Evolutionary conservation across 2,113 vertebrate species (phyloP).

Genomic region (Sapayoa aenigma): DNA sequence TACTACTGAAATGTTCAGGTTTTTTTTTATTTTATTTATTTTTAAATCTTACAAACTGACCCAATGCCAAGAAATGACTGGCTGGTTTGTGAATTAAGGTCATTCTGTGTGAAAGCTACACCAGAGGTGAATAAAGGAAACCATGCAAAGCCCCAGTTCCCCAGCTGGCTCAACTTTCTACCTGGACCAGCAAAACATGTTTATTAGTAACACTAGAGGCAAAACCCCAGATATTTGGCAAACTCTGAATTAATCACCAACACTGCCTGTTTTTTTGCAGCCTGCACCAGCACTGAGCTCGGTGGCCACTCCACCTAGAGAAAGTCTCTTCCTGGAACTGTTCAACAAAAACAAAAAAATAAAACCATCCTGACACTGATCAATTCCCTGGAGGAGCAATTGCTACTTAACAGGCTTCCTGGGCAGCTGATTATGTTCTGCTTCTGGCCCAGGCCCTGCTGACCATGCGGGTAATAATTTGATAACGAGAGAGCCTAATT

Average conservation of each 20-base stretch:
- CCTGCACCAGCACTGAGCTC: neutral
- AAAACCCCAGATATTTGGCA: neutral
- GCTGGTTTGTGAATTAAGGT: neutral
- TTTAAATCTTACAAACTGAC: neutral
- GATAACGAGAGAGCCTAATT: slow-evolving; percentile 89
- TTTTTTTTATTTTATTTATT: neutral
- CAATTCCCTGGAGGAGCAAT: slow-evolving; percentile 84
- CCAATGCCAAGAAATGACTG: neutral
- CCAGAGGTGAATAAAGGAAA: neutral
- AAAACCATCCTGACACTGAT: slow-evolving; percentile 59
- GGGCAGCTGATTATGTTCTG: slow-evolving; percentile 85
- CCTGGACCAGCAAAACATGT: neutral
- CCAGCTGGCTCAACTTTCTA: neutral
- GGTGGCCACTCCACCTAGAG: neutral
- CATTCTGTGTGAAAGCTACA: neutral
- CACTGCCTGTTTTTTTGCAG: neutral
- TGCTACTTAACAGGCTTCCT: slow-evolving; percentile 85
- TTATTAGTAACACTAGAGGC: neutral
- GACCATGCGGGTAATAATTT: slow-evolving; percentile 82
- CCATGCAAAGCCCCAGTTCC: neutral
- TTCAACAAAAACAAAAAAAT: neutral
- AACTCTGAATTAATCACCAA: neutral
- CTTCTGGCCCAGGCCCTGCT: slow-evolving; percentile 79
- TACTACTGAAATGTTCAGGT: neutral
- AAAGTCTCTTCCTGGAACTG: slow-evolving; percentile 7